phyloP scores from a whole-genome alignment of 2,797 vertebrate genomes.

The Lates japonicus region DNA sequence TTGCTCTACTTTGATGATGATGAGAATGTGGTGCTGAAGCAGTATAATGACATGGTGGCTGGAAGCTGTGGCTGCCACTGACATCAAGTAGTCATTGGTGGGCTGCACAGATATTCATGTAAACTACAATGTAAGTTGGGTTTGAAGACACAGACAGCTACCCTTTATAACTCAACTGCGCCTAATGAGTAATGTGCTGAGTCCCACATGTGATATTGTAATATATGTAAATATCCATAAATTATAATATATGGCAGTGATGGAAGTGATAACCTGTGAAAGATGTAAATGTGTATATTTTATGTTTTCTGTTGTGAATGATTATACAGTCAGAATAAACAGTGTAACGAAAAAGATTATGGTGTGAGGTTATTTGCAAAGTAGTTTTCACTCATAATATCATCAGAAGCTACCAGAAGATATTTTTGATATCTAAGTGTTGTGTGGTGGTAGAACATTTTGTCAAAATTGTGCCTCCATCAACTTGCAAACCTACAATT shows the following conservation, averaged over 20 bases:
- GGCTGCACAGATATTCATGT: constrained; percentile 20
- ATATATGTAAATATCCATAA: constrained; percentile 88
- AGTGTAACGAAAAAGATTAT: constrained; percentile 35
- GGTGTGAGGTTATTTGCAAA: constrained; percentile 34
- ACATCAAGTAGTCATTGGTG: neutral
- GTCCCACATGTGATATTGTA: constrained; percentile 72
- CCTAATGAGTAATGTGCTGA: constrained; percentile 33
- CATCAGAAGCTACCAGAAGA: neutral
- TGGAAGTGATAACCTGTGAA: constrained; percentile 71
- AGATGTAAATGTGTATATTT: constrained; percentile 85
- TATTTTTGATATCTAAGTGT: neutral
- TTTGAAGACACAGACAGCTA: constrained; percentile 10
- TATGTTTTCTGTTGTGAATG: constrained; percentile 79
- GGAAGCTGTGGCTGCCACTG: constrained; percentile 91
- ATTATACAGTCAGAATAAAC: constrained; percentile 79
- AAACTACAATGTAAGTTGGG: constrained; percentile 12
- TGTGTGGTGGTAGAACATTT: neutral
- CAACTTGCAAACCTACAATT: neutral
- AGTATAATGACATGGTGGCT: constrained; percentile 92
- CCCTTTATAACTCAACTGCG: constrained; percentile 22
- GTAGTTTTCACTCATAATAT: neutral
- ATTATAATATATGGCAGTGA: constrained; percentile 88
- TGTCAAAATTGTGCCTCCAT: neutral
- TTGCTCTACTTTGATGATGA: constrained; percentile 91
- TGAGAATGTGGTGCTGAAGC: constrained; percentile 91